phyloP scores from a whole-genome alignment of 2,888 invertebrate species.

The Agrilus cyanescens region DNA sequence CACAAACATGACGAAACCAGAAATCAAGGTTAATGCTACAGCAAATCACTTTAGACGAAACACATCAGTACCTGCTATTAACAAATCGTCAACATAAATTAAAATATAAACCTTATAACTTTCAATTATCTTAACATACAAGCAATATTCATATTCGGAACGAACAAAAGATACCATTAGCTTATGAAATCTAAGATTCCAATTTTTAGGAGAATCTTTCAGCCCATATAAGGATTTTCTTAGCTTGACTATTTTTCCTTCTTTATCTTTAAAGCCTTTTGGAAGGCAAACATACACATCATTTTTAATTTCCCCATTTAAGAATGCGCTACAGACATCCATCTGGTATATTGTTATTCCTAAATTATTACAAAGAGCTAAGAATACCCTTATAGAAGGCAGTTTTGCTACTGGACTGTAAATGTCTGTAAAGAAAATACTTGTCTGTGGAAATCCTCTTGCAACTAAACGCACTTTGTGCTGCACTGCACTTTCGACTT shows the following conservation, averaged over 20 bases:
- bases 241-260: neutral
- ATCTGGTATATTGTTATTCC: neutral
- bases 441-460: constrained; percentile 3
- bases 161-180: neutral
- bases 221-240: neutral
- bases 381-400: neutral
- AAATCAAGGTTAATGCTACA: no score
- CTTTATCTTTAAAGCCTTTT: constrained; percentile 1
- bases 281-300: neutral
- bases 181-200: no score
- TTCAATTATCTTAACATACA: constrained; percentile 1
- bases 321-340: constrained; percentile 1
- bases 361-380: constrained; percentile 3
- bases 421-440: neutral
- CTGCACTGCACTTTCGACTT: neutral
- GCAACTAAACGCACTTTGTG: constrained; percentile 1
- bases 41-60: no score
- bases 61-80: constrained; percentile 2
- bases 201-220: no score
- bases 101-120: neutral
- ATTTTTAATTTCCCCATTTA: constrained; percentile 1
- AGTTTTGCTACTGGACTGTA: neutral
- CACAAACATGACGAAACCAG: no score
- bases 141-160: constrained; percentile 3
- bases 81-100: constrained; percentile 2